Base-by-base conservation (phyloP, 2,113 vertebrate species). In the Paralichthys olivaceus region DNA sequence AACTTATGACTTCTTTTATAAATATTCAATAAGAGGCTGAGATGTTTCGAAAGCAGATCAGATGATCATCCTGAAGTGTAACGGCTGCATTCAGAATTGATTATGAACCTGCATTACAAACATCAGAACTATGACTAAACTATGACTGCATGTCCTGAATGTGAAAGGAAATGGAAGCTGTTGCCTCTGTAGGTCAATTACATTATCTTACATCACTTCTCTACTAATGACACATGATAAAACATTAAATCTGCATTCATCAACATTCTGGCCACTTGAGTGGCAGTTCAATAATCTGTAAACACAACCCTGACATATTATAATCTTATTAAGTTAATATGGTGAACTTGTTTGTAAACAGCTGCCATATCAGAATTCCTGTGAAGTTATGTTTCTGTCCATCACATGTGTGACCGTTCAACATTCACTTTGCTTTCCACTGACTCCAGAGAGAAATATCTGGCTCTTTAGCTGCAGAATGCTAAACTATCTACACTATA, bases 311-410 rank as follows among this genome's bases (percentile, higher is more conserved):
- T 12, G 28, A n/a, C 45, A 17, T 45, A 23, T 43, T 29, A 4
- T 32, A 13, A 4, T 47, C 8, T 65, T 15, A 20, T 22, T 5
- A 57, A 65, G 37, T 25, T 12, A 17, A 49, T 26, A 34, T 57
- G 25, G 9, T 29, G 37, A 23, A 25, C 6, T 2, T 72, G n/a
- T 54, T 2, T 11, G n/a, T 22, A n/a, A 22, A 54, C 12, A 60
- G 23, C 7, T 76, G 3, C 25, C n/a, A 75, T 17, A 58, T 67
- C 55, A 67, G 29, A 9, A 54, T 61, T 55, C 2, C 26, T 43
- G 15, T 37, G 15, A 34, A 51, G n/a, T 34, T 14, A 34, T 53
- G n/a, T 19, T 23, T 22, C 15, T 23, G 56, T 12, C 7, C 69
- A 49, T 13, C 2, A 17, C 1, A 17, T 29, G 37, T 37, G 34